These are phyloP conservation scores for Crambe crambe DNA, from an alignment of 37 sponge, comb jelly and placozoan species.

Conservation along the genomic window DNA sequence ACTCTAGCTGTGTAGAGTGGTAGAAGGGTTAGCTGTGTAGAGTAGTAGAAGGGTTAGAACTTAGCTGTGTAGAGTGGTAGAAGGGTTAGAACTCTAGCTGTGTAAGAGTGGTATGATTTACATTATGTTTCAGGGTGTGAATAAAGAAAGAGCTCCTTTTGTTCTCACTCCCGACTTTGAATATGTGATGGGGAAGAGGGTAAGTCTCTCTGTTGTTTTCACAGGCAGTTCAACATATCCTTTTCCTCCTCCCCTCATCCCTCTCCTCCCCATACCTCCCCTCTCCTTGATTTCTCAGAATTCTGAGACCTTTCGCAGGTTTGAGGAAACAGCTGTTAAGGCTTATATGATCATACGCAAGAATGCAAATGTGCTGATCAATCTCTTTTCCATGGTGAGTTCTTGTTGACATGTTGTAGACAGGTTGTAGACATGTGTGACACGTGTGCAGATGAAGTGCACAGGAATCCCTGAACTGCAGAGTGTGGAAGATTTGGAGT, in stretches of 20 bases:
- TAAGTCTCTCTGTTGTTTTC: conserved; percentile 28
- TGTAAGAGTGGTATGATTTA: background rate
- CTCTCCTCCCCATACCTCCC: conserved; percentile 3
- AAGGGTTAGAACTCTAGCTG: background rate
- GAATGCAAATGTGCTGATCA: conserved; percentile 88
- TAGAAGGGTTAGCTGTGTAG: no score
- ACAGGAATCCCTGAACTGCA: conserved; percentile 93
- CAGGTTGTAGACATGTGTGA: background rate
- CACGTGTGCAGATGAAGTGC: conserved; percentile 79
- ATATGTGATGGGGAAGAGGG: conserved; percentile 92
- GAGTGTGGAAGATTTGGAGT: conserved; percentile 85
- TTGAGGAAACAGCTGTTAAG: conserved; percentile 77
- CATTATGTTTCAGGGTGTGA: conserved; percentile 52
- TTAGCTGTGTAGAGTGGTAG: background rate
- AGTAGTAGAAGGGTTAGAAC: background rate
- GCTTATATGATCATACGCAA: conserved; percentile 84
- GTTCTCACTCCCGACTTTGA: conserved; percentile 97
- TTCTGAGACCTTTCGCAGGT: conserved; percentile 64
- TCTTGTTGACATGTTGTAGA: background rate
- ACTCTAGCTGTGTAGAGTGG: background rate
- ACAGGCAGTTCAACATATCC: background rate
- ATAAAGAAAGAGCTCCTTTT: conserved; percentile 95
- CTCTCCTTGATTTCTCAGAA: no score
- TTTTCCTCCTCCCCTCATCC: conserved; percentile 2
- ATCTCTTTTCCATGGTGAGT: conserved; percentile 88